phyloP scores from a whole-genome alignment of 2,113 vertebrate genomes.

The Tyto alba region DNA sequence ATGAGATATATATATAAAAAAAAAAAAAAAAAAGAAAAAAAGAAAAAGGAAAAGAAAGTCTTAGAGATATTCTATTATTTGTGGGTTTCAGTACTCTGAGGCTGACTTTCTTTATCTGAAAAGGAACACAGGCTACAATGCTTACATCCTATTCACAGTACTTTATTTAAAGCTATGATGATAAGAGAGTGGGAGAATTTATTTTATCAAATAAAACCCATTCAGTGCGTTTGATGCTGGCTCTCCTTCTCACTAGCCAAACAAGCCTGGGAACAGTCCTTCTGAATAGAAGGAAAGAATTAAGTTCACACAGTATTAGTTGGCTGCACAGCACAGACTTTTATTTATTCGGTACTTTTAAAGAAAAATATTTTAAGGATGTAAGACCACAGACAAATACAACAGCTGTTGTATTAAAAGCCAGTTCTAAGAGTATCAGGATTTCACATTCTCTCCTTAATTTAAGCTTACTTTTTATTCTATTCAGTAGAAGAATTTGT shows the following conservation, averaged over 20 bases:
- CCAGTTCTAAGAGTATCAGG: not conserved
- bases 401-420: not conserved
- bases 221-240: constrained; percentile 23
- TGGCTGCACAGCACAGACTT: not conserved
- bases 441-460: not conserved
- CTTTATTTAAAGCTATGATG: constrained; percentile 48
- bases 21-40: no score
- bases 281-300: constrained; percentile 38
- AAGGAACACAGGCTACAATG: constrained; percentile 33
- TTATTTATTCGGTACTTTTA: constrained; percentile 11
- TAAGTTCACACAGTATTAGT: constrained; percentile 40
- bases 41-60: not conserved
- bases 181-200: constrained; percentile 54
- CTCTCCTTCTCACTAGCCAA: constrained; percentile 31
- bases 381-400: not conserved
- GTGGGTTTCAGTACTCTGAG: constrained; percentile 22
- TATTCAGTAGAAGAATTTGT: not conserved
- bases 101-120: constrained; percentile 47
- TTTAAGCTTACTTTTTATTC: not conserved
- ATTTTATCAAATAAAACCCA: constrained; percentile 55
- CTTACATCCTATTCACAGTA: constrained; percentile 53
- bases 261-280: constrained; percentile 19
- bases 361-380: constrained; percentile 22
- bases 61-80: constrained; percentile 11
- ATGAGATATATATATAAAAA: not conserved